A percentile compares a stretch with the other conserved stretches of the same genome.
Conservation (phyloP, 1,140 invertebrate species). For the roundworm (Caenorhabditis elegans) region WBcel235 BX284602.5:9651501-9652000, state of each 20-base stretch:
- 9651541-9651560: slow-evolving; percentile 36
- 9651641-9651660: slow-evolving; percentile 25
- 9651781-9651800: too few relatives aligned
- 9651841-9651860: too few relatives aligned
- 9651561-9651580: slow-evolving; percentile 37
- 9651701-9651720: slow-evolving; percentile 18
- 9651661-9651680: slow-evolving; percentile 34
- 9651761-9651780: too few relatives aligned
- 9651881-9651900: too few relatives aligned
- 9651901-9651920: too few relatives aligned
- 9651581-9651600: not conserved
- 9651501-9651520: not conserved
- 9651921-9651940: too few relatives aligned
- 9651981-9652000: slow-evolving; percentile 49
- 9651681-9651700: slow-evolving; percentile 19
- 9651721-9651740: slow-evolving; percentile 26
- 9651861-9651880: too few relatives aligned
- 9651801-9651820: too few relatives aligned
- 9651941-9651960: slow-evolving; percentile 57
- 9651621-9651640: slow-evolving; percentile 34
- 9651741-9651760: too few relatives aligned
- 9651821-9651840: too few relatives aligned
- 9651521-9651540: slow-evolving; percentile 19
- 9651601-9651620: too few relatives aligned
- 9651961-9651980: slow-evolving; percentile 53